These are phyloP conservation scores for Himalopsyche kuldschensis DNA, from an alignment of 2,888 invertebrate genomes.

Conservation along the genomic window DNA sequence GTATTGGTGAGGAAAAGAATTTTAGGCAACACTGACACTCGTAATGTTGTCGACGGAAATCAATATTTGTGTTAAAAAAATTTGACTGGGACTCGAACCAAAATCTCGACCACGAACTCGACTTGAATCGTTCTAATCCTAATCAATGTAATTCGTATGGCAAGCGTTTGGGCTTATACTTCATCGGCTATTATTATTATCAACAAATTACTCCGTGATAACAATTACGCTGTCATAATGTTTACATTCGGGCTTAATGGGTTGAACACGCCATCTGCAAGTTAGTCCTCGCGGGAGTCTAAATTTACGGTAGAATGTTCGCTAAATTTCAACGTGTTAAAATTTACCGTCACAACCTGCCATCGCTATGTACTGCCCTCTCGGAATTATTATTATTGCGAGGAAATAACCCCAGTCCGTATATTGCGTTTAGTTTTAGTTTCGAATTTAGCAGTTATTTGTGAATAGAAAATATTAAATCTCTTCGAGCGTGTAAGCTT, in stretches of 20 bases:
- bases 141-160: not conserved
- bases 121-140: not conserved
- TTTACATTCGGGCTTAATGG: not conserved
- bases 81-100: too few relatives aligned
- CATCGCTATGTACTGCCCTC: not conserved
- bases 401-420: not conserved
- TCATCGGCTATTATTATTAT: not conserved
- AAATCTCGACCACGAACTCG: too few relatives aligned
- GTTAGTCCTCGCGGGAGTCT: not conserved
- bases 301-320: not conserved
- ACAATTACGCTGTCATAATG: not conserved
- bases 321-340: not conserved
- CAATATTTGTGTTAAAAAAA: too few relatives aligned
- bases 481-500: not conserved
- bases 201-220: not conserved
- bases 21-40: too few relatives aligned
- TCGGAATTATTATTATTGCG: not conserved
- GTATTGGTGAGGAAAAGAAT: too few relatives aligned
- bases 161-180: not conserved
- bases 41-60: too few relatives aligned
- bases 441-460: not conserved
- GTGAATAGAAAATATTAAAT: not conserved
- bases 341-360: not conserved
- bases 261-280: not conserved
- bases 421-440: not conserved